These are phyloP conservation scores for Aeoliscus strigatus DNA, from an alignment of 2,797 vertebrate genomes.

Conservation along the genomic window DNA sequence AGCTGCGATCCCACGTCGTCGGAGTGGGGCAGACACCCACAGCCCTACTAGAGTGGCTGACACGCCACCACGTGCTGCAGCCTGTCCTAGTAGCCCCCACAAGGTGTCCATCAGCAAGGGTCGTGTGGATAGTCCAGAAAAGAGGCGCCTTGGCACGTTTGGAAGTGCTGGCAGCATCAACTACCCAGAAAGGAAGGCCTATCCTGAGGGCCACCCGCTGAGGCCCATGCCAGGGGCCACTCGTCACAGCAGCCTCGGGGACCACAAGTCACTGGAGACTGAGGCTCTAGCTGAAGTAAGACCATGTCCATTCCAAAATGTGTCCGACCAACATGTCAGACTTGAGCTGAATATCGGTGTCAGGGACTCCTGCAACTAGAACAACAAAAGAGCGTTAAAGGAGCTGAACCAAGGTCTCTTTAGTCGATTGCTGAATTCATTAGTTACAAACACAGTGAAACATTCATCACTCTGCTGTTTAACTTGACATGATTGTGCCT, in stretches of 20 bases:
- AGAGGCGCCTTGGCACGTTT: conserved; percentile 89
- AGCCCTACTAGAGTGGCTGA: conserved; percentile 85
- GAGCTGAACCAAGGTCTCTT: no score
- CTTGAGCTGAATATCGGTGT: no score
- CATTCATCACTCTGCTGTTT: no score
- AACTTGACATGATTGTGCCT: no score
- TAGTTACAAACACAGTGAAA: no score
- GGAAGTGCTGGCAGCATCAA: conserved; percentile 96
- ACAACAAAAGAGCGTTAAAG: no score
- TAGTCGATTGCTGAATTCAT: no score
- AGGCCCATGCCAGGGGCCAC: conserved; percentile 84
- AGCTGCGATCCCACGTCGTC: conserved; percentile 86
- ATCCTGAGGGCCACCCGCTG: conserved; percentile 85
- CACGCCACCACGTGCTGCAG: conserved; percentile 87
- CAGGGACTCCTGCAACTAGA: no score
- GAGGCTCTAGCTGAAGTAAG: conserved; percentile 93
- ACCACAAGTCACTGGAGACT: conserved; percentile 93
- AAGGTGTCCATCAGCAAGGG: conserved; percentile 84
- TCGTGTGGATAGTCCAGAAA: conserved; percentile 91
- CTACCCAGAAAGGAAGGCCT: conserved; percentile 86
- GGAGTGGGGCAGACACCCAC: conserved; percentile 85
- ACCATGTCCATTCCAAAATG: no score
- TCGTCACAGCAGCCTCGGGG: conserved; percentile 95
- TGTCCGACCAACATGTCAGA: no score
- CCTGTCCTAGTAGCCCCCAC: conserved; percentile 95